A percentile compares a stretch with the other conserved stretches of the same genome.
Evolutionary conservation across 2,113 vertebrate genomes (phyloP).

Genomic region (Heterocephalus glaber): DNA sequence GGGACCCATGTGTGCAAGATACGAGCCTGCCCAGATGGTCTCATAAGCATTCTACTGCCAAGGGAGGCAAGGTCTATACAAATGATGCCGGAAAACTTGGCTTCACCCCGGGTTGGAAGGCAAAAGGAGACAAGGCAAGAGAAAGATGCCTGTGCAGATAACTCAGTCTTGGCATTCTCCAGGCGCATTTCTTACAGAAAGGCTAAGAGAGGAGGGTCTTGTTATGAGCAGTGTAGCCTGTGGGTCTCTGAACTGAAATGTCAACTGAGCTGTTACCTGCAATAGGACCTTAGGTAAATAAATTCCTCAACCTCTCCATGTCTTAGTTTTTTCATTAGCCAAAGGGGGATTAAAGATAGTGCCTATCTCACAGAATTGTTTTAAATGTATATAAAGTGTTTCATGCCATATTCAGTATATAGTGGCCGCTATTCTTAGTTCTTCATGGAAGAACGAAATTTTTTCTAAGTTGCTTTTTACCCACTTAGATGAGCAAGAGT

Average conservation of each 20-base stretch:
- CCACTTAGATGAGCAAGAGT: not conserved
- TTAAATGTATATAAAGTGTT: not conserved
- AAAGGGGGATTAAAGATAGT: not conserved
- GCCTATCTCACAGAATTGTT: not conserved
- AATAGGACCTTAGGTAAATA: not conserved
- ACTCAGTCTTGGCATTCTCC: not conserved
- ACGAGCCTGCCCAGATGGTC: not conserved
- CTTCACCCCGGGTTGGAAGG: not conserved
- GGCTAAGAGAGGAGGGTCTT: not conserved
- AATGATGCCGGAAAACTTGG: not conserved
- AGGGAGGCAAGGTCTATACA: not conserved
- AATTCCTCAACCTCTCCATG: not conserved
- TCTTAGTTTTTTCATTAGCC: not conserved
- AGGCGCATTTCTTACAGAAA: not conserved
- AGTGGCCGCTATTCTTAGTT: not conserved
- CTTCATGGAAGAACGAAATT: not conserved
- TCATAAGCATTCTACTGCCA: not conserved
- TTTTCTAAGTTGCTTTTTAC: constrained; percentile 27
- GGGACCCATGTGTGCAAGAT: not conserved
- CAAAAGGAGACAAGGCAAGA: not conserved
- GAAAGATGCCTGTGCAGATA: not conserved
- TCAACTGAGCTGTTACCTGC: not conserved
- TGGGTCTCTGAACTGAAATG: not conserved
- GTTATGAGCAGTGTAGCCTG: not conserved
- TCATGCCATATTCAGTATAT: not conserved